Base-by-base conservation (phyloP, 1,140 invertebrate species). In the Drosophila ficusphila region DNA sequence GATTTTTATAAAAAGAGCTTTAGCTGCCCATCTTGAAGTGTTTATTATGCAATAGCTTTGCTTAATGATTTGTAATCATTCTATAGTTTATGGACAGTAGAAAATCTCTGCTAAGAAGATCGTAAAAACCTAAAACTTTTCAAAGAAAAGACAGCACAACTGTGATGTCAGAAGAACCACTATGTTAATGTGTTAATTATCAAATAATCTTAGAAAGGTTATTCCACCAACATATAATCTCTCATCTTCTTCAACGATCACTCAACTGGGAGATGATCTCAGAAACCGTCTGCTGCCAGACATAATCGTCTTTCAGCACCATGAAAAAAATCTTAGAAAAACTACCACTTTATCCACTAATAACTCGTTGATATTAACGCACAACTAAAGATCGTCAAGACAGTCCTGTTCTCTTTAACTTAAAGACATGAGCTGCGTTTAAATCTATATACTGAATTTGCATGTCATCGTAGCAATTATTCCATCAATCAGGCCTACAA, bases 391-490 rank as follows among this genome's bases (percentile, higher is more conserved):
- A 23, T 23, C 19, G 9, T 7, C 25, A 47, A 29, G 14, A n/a
- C n/a, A n/a, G 11, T 6, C 8, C 25, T 34, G 34, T 34, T n/a
- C 12, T 19, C 7, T 5, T 23, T 12, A 6, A 27, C 8, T n/a
- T 31, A 11, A 27, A 9, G 3, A 41, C 23, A 41, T 12, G 19
- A 36, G 27, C 12, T 51, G 42, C 16, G 49, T 14, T 49, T 25
- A 51, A 65, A n/a, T 33, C 31, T 47, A 6, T 65, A 19, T 16
- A 38, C 33, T 21, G 61, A 67, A 51, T 65, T 34, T 65, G 62
- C 62, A 11, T 67, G 62, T 67, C 62, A 67, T 51, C n/a, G 25
- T n/a, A 16, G 58, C 62, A 67, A 67, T 67, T 67, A 67, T 65
- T 64, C 60, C 14, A 67, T 67, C 62, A 67, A 67, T 67, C 62